Conservation (phyloP, 2,797 vertebrate species). For the Hydrophis major region DNA sequence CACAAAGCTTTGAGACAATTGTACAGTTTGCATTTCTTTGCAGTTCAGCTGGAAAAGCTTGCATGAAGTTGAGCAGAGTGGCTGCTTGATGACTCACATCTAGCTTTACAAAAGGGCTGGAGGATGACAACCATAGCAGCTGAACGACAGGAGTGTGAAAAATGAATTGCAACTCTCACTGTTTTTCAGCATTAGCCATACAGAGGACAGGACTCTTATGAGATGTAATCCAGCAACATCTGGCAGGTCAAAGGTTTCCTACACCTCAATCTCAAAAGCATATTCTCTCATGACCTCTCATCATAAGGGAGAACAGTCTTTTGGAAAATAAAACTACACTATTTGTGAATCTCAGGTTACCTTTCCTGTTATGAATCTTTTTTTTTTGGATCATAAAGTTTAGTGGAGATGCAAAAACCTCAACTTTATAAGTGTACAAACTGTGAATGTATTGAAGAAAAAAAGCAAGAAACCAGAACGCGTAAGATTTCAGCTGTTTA, state of each 20-base stretch:
- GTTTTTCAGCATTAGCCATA: not conserved
- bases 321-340: not conserved
- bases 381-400: not conserved
- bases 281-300: not conserved
- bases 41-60: not conserved
- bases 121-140: not conserved
- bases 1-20: rapidly evolving
- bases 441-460: not conserved
- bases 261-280: not conserved
- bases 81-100: not conserved
- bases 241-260: not conserved
- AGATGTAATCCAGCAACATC: not conserved
- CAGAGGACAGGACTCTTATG: not conserved
- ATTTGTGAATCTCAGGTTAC: not conserved
- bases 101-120: not conserved
- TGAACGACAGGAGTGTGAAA: not conserved
- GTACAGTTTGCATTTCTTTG: not conserved
- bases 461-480: not conserved
- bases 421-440: not conserved
- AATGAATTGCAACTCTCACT: not conserved
- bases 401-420: not conserved
- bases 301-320: not conserved
- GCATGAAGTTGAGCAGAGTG: not conserved
- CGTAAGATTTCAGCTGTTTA: not conserved
- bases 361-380: not conserved